Evolutionary conservation across 2,113 vertebrate species (phyloP).

Genomic region (Sinosuthora webbiana): DNA sequence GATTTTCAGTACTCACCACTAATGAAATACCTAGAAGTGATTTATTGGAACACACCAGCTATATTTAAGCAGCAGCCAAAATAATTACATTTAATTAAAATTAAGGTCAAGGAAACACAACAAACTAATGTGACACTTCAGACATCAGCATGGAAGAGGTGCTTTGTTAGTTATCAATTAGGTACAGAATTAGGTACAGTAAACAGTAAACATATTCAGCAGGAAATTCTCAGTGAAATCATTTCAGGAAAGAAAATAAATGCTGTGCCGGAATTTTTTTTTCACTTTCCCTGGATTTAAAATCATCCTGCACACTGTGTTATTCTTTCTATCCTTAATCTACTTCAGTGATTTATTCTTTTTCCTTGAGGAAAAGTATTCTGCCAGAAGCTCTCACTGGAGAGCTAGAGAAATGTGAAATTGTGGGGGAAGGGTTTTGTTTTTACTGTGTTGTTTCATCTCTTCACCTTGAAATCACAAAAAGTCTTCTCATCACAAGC

Average conservation of each 20-base stretch:
- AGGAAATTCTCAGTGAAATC: not conserved
- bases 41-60: conserved; percentile 22
- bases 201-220: not conserved
- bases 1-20: conserved; percentile 1
- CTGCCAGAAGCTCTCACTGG: not conserved
- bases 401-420: conserved; percentile 19
- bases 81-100: conserved; percentile 57
- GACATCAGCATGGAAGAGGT: not conserved
- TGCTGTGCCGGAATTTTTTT: not conserved
- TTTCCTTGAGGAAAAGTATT: conserved; percentile 38
- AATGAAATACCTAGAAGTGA: conserved; percentile 46
- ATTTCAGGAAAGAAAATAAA: not conserved
- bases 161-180: conserved; percentile 42
- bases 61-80: conserved; percentile 45
- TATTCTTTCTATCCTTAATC: conserved; percentile 25
- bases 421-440: not conserved
- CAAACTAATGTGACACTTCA: conserved; percentile 32
- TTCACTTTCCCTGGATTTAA: conserved; percentile 17
- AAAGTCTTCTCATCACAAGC: not conserved
- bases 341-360: conserved; percentile 46
- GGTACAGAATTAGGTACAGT: conserved; percentile 4
- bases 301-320: not conserved
- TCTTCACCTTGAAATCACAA: conserved; percentile 43
- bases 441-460: conserved; percentile 38
- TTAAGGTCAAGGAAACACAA: conserved; percentile 41